phyloP scores from a whole-genome alignment of 2,797 vertebrate genomes.

The Xyrichtys novacula region DNA sequence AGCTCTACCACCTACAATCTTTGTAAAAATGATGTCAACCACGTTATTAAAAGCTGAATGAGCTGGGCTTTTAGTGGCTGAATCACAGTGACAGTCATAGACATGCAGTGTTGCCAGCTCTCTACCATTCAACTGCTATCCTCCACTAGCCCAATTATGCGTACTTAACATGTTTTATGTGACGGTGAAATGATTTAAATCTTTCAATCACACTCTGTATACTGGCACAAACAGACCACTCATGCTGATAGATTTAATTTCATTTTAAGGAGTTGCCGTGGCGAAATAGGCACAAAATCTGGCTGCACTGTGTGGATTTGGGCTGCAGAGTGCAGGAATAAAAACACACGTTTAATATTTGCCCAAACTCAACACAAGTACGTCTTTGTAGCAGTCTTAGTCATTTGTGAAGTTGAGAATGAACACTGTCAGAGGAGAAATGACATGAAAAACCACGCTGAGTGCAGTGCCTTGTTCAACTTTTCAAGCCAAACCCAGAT shows the following conservation, averaged over 20 bases:
- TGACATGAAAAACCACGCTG: not conserved
- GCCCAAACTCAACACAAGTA: too few relatives aligned
- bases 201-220: not conserved
- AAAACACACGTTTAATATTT: too few relatives aligned
- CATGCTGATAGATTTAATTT: not conserved
- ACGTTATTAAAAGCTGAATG: too few relatives aligned
- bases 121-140: not conserved
- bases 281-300: not conserved
- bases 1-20: not conserved
- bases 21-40: too few relatives aligned
- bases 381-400: not conserved
- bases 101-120: not conserved
- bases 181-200: not conserved
- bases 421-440: not conserved
- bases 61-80: too few relatives aligned
- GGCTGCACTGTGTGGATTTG: not conserved
- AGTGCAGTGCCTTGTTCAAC: not conserved
- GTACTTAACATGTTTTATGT: not conserved
- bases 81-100: not conserved
- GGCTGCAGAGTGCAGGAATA: not conserved
- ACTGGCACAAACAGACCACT: not conserved
- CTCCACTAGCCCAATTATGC: too few relatives aligned
- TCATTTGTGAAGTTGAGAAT: not conserved
- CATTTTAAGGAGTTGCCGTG: too few relatives aligned
- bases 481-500: not conserved